Base-by-base conservation (phyloP, 2,113 vertebrate species). In the Danio rerio region DNA sequence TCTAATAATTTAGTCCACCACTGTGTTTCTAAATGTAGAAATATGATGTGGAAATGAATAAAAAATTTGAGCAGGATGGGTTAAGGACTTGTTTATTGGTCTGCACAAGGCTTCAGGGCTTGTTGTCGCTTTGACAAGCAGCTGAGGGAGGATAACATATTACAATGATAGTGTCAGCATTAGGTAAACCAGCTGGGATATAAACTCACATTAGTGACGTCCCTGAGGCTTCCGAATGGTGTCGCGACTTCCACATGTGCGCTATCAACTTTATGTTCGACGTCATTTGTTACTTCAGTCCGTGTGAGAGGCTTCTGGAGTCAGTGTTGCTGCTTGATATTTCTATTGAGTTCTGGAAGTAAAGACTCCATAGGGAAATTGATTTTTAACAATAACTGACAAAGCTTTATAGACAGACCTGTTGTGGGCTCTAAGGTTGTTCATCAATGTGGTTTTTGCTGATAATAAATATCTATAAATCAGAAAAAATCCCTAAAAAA, bases 131-230 rank as follows among this genome's bases (percentile, higher is more conserved):
- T 77, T 77, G 74, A 77, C 74, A 77, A 50, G 74, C 74, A 31
- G 45, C 45, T 31, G 45, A 62, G 43, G 47, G 74, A 77, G n/a
- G 74, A 49, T 50, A 62, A 77, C 5, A 8, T 49, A 63, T 77
- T 63, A n/a, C 45, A 31, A 16, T 31, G 18, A 31, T 61, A 49
- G 18, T 61, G 40, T 76, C 40, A 76, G 7, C n/a, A 7, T 62
- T 52, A 71, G 69, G 69, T 71, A 71, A 52, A 71, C 69, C 69
- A 71, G 69, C 69, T 52, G 69, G 69, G 47, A 31, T 71, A 71
- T 31, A 52, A 71, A 71, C 69, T 71, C 47, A 71, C 47, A 71
- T 71, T 71, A 52, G 69, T 52, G 69, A 49, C 47, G 1, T 62
- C n/a, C 43, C 58, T 11, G 1, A 77, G 74, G 58, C 74, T 21